Evolutionary conservation across 2,888 invertebrate species (phyloP).

Genomic region (Aethes cnicana): DNA sequence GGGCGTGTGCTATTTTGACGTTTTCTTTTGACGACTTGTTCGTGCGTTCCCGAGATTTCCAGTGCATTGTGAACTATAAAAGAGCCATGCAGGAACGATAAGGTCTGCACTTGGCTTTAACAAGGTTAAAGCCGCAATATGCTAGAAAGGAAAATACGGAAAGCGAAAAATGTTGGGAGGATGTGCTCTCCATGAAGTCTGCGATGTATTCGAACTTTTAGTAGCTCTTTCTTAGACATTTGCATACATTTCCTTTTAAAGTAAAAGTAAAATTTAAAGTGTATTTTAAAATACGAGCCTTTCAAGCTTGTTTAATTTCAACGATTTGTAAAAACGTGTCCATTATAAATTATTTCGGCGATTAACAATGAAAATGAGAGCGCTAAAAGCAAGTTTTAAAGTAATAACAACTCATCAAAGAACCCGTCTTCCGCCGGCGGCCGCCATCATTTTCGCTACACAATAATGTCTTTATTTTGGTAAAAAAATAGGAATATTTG

Average conservation of each 20-base stretch:
- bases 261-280: no score
- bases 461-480: conserved; percentile 23
- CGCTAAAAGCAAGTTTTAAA: conserved; percentile 8
- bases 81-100: conserved; percentile 1
- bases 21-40: conserved; percentile 19
- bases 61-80: conserved; percentile 7
- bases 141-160: neutral
- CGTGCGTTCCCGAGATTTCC: conserved; percentile 8
- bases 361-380: neutral
- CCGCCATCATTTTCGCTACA: conserved; percentile 15
- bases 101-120: neutral
- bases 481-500: conserved; percentile 20
- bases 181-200: no score
- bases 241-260: no score
- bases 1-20: conserved; percentile 6
- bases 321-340: neutral
- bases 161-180: no score
- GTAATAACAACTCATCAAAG: conserved; percentile 26
- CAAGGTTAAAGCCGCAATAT: neutral
- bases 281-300: no score
- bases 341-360: neutral
- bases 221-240: no score
- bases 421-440: conserved; percentile 3
- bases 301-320: neutral
- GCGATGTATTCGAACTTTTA: no score